phyloP scores from a whole-genome alignment of 53 echinoderm and acorn worm species.

The Holothuria leucospilota region DNA sequence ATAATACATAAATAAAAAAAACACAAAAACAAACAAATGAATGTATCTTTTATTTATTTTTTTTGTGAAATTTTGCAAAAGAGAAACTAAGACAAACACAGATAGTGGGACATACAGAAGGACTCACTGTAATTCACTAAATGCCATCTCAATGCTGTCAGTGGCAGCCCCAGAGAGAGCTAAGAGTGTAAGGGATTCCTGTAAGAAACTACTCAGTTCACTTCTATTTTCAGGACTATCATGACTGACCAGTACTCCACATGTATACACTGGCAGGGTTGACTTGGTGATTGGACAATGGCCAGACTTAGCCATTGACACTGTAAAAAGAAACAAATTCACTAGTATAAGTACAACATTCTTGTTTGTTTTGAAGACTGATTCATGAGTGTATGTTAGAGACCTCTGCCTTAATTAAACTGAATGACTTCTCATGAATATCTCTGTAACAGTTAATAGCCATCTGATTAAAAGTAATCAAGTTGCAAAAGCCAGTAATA shows the following conservation, averaged over 20 bases:
- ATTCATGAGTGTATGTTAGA: neutral
- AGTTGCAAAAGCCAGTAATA: too few species aligned
- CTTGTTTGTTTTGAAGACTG: neutral
- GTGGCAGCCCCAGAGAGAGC: constrained; percentile 76
- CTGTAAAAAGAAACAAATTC: constrained; percentile 38
- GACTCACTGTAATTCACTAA: constrained; percentile 94
- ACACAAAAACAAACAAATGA: too few species aligned
- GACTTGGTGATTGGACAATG: constrained; percentile 90
- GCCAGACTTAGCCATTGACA: constrained; percentile 63
- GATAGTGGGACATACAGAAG: neutral
- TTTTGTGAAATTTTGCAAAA: too few species aligned
- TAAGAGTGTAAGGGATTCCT: constrained; percentile 80
- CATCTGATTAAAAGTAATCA: too few species aligned
- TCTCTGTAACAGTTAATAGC: too few species aligned
- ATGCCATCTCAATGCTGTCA: constrained; percentile 87
- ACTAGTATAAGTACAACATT: too few species aligned
- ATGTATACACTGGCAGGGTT: constrained; percentile 88
- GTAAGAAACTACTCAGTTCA: constrained; percentile 81
- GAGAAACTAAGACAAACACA: neutral
- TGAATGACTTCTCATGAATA: too few species aligned
- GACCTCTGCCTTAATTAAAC: too few species aligned
- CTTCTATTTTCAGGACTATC: constrained; percentile 83
- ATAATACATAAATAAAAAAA: too few species aligned
- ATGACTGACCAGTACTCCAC: constrained; percentile 86
- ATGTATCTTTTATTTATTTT: too few species aligned